Conservation (phyloP, 2,797 vertebrate species). For the Lophius americanus region DNA sequence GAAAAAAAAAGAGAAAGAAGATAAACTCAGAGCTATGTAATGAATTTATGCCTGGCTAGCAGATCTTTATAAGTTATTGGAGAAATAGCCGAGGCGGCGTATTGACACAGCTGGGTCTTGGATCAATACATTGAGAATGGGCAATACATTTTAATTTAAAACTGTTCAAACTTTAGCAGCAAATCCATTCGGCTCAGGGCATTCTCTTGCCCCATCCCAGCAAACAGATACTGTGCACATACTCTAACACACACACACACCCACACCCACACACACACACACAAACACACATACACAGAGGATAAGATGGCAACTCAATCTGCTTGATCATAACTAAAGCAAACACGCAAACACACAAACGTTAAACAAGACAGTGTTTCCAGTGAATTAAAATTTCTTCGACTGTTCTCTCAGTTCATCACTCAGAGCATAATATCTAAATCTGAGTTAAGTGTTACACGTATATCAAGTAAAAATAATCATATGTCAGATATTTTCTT, state of each 20-base stretch:
- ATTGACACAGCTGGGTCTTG: conserved; percentile 94
- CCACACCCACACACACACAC: conserved; percentile 13
- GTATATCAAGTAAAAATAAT: too few relatives aligned
- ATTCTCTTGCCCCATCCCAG: conserved; percentile 64
- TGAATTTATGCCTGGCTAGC: conserved; percentile 85
- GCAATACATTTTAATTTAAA: conserved; percentile 99
- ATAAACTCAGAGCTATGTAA: conserved; percentile 86
- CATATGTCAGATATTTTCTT: too few relatives aligned
- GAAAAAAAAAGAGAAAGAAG: conserved; percentile 55
- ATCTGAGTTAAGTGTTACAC: too few relatives aligned
- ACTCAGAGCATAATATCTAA: too few relatives aligned
- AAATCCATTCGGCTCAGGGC: conserved; percentile 93
- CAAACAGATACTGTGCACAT: conserved; percentile 48
- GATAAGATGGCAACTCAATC: conserved; percentile 50
- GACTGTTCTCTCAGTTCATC: too few relatives aligned
- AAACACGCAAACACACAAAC: neutral
- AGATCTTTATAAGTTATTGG: conserved; percentile 97
- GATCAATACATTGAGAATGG: conserved; percentile 98
- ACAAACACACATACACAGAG: conserved; percentile 20
- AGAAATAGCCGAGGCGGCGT: conserved; percentile 93
- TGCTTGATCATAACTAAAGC: conserved; percentile 35
- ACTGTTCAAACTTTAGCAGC: conserved; percentile 94
- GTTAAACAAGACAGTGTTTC: too few relatives aligned
- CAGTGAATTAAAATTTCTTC: too few relatives aligned
- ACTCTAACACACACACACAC: conserved; percentile 22